Base-by-base conservation (phyloP, 2,797 vertebrate species). In the Pangasius djambal region DNA sequence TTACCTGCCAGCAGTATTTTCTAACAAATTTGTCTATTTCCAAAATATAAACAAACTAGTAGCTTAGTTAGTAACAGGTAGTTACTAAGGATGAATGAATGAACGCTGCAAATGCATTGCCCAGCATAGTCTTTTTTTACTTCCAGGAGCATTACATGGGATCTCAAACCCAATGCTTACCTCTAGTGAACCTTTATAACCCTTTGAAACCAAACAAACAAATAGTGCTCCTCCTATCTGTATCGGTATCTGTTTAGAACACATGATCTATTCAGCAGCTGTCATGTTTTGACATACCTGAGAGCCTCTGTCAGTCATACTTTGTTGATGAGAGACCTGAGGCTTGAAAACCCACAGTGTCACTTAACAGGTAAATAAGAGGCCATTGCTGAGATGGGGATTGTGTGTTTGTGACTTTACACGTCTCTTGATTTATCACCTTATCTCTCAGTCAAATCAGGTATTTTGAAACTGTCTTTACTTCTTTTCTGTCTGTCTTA, bases 271-370 rank as follows among this genome's bases (percentile, higher is more conserved):
- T 67, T 67, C 59, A 61, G 59, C 20, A 61, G 12, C 63, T n/a
- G 9, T 65, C 67, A 70, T 70, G 67, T 37, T 7, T 6, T 72
- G 69, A 72, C 16, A 57, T 37, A 82, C 40, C 74, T 89, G 79
- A 40, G 18, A 37, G 9, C 18, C 34, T 72, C 34, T 40, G 40
- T 89, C 88, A 57, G 37, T 89, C 70, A 72, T 44, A 74, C 52
- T 77, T 25, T 87, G 48, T 37, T 37, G 65, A 28, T 22, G 69
- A 37, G 50, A 52, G 75, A 67, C 18, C 74, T 15, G n/a, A 87
- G 31, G 74, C 44, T 78, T 79, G 48, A 31, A 87, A 9, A 87
- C 74, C 44, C 63, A 48, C 67, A 37, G 7, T 15, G 28, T 67
- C 31, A 44, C 25, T 67, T 52, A 70, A 70, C 67, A 70, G 10